Evolutionary conservation across 2,113 vertebrate species (phyloP).

Genomic region (Carassius auratus): DNA sequence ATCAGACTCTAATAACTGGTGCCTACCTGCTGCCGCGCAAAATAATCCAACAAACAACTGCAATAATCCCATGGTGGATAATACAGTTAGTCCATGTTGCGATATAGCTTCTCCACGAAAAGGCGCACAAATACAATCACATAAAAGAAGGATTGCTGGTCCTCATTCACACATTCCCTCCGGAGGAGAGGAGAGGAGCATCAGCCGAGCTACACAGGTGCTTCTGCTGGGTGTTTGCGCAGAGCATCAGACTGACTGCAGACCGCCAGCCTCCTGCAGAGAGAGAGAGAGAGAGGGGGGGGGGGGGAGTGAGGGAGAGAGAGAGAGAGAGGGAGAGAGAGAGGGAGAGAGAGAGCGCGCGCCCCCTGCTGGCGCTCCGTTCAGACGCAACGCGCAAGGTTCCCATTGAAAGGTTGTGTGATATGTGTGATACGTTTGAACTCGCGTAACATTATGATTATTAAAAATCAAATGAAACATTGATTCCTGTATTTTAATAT

Average conservation of each 20-base stretch:
- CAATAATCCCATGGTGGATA: slow-evolving; percentile 70
- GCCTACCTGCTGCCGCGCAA: slow-evolving; percentile 76
- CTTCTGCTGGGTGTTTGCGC: slow-evolving; percentile 4
- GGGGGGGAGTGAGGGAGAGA: too few species aligned
- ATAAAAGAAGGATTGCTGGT: slow-evolving; percentile 35
- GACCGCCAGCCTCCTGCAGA: background rate
- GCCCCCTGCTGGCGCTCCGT: slow-evolving; percentile 38
- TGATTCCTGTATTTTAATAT: background rate
- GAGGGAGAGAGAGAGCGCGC: background rate
- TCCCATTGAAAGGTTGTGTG: background rate
- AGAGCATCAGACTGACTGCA: slow-evolving; percentile 18
- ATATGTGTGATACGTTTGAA: too few species aligned
- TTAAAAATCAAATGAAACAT: background rate
- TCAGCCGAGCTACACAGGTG: slow-evolving; percentile 7
- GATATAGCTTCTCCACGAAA: slow-evolving; percentile 30
- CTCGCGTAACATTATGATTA: background rate
- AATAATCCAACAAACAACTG: slow-evolving; percentile 52
- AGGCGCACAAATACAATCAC: slow-evolving; percentile 58
- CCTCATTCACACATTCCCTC: background rate
- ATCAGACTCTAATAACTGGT: background rate
- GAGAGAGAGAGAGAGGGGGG: background rate
- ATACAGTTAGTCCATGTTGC: slow-evolving; percentile 78
- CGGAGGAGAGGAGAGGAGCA: background rate
- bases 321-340: too few species aligned
- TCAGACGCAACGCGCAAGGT: background rate